Evolutionary conservation across 2,888 invertebrate genomes (phyloP).

Genomic region (Catocala nupta): DNA sequence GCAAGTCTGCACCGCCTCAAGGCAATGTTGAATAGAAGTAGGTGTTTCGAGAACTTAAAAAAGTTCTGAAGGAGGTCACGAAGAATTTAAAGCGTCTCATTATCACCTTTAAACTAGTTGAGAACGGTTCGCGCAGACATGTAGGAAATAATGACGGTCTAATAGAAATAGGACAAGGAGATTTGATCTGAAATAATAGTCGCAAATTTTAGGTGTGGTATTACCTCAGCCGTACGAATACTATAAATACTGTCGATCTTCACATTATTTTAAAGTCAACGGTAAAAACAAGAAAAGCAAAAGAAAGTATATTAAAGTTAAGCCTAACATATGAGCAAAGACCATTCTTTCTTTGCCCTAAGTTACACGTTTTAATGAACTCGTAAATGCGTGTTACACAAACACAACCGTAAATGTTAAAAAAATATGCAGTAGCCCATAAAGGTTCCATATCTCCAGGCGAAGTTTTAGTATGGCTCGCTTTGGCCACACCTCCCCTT

Average conservation of each 20-base stretch:
- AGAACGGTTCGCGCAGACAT: slow-evolving; percentile 11
- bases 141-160: slow-evolving; percentile 7
- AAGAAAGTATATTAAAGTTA: no score
- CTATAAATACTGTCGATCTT: no score
- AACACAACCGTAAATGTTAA: not conserved
- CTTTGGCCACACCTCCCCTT: not conserved
- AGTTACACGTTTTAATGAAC: not conserved
- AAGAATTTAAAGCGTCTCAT: slow-evolving; percentile 32
- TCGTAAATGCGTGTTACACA: not conserved
- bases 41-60: slow-evolving; percentile 29
- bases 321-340: not conserved
- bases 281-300: no score
- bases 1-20: slow-evolving; percentile 11
- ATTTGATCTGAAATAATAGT: not conserved
- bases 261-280: no score
- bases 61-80: slow-evolving; percentile 23
- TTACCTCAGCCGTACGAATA: no score
- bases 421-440: not conserved
- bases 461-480: not conserved
- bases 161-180: not conserved
- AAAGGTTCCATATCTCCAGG: not conserved
- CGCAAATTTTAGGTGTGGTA: not conserved
- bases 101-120: slow-evolving; percentile 35
- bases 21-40: slow-evolving; percentile 22
- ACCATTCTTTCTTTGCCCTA: not conserved